Base-by-base conservation (phyloP, 1,140 invertebrate species). In the Trissolcus basalis region DNA sequence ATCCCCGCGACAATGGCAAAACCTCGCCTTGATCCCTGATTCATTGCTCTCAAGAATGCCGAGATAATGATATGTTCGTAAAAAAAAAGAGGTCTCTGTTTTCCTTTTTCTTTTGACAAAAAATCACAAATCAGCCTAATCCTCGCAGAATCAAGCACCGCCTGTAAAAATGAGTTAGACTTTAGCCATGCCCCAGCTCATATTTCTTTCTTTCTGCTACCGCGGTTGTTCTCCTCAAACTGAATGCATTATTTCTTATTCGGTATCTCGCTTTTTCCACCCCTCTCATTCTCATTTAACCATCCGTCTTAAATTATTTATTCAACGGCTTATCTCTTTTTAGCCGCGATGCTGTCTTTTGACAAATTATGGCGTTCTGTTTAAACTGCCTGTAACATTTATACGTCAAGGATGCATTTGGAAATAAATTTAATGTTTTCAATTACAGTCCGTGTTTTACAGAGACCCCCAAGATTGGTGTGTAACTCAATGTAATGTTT, bases 91-190 rank as follows among this genome's bases (percentile, higher is more conserved):
- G n/a, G n/a, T n/a, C n/a, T n/a, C n/a, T n/a, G n/a, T n/a, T n/a
- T n/a, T 33, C 27, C 61, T 68, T 53, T 47, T 63, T 55, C 43
- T 35, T 54, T 16, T 4, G 27, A 65, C 45, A 60, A 60, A 60
- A 78, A 61, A 64, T 70, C 56, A 67, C 70, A 78, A 78, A 78
- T 74, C 70, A 78, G 67, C 67, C 49, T 70, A 64, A 77, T 70
- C 67, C 63, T 35, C 49, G 50, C 43, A 27, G 73, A 78, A 69
- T 70, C 51, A 65, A 72, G 58, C 55, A 59, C 51, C 50, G 54
- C 33, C 53, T 45, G 65, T 73, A 73, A 78, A 78, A 78, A 71
- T 73, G 65, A 70, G 70, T 65, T 65, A 68, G 60, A 51, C 50
- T 72, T 54, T 64, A 67, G 13, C 35, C 43, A 12, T 13, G 39